These are phyloP conservation scores for Dysmachus trigonus DNA, from an alignment of 2,888 invertebrate species.

Conservation along the genomic window DNA sequence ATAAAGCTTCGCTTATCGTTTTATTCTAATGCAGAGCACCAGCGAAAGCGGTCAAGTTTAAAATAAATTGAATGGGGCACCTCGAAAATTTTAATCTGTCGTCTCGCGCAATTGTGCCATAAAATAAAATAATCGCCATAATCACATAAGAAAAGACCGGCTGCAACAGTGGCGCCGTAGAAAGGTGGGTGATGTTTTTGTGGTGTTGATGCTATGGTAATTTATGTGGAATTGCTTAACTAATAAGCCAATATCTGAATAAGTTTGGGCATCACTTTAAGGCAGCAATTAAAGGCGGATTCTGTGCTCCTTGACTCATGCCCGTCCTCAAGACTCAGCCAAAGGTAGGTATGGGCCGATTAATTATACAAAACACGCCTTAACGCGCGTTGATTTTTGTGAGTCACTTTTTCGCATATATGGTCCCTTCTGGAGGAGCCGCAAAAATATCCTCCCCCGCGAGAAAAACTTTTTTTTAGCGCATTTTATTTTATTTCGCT, in stretches of 20 bases:
- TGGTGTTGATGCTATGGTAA: background rate
- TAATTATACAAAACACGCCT: slow-evolving; percentile 26
- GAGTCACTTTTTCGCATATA: slow-evolving; percentile 2
- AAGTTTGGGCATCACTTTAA: background rate
- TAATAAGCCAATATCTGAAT: background rate
- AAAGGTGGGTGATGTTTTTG: background rate
- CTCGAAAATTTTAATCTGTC: background rate
- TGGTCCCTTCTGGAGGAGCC: background rate
- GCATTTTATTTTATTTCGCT: background rate
- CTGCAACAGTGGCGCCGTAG: background rate
- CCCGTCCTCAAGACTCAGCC: background rate
- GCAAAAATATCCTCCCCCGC: background rate
- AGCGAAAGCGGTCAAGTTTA: background rate
- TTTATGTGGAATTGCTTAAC: slow-evolving; percentile 20
- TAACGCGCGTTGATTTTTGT: background rate
- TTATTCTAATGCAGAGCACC: background rate
- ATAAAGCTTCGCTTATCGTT: background rate
- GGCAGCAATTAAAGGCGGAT: background rate
- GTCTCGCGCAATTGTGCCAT: background rate
- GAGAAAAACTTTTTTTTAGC: background rate
- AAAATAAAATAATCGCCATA: background rate
- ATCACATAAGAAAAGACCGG: background rate
- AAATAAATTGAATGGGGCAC: background rate
- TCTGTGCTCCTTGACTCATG: background rate
- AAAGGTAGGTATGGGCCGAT: background rate